phyloP scores from a whole-genome alignment of 2,113 vertebrate genomes.

The Elachura formosa region DNA sequence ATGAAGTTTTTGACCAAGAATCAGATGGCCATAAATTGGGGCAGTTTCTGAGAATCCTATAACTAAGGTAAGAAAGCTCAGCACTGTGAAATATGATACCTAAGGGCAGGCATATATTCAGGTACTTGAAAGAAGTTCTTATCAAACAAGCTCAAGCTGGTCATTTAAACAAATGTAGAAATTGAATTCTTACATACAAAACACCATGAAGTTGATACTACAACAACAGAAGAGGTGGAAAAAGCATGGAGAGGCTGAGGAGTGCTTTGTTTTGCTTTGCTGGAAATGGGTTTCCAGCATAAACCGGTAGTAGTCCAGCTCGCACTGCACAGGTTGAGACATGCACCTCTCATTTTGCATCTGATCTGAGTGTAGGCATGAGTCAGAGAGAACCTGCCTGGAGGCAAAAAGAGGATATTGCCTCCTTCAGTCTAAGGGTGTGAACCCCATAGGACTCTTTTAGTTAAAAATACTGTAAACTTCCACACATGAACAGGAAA shows the following conservation, averaged over 20 bases:
- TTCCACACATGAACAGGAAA: background rate
- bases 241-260: background rate
- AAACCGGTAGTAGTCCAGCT: background rate
- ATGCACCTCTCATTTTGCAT: background rate
- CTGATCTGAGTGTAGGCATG: rapidly evolving
- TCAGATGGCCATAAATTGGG: background rate
- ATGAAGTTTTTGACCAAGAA: background rate
- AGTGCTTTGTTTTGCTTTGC: background rate
- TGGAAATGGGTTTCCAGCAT: background rate
- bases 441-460: background rate
- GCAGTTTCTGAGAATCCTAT: background rate
- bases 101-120: background rate
- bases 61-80: background rate
- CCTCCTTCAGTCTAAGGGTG: background rate
- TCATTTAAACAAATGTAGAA: background rate
- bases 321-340: background rate
- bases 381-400: background rate
- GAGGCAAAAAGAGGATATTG: background rate
- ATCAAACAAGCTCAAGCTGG: background rate
- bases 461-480: background rate
- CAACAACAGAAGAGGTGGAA: background rate
- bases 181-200: background rate
- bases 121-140: background rate
- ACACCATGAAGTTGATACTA: background rate
- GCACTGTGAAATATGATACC: background rate